Evolutionary conservation across 1,140 invertebrate genomes (phyloP).

Genomic region (Temnothorax nylanderi): DNA sequence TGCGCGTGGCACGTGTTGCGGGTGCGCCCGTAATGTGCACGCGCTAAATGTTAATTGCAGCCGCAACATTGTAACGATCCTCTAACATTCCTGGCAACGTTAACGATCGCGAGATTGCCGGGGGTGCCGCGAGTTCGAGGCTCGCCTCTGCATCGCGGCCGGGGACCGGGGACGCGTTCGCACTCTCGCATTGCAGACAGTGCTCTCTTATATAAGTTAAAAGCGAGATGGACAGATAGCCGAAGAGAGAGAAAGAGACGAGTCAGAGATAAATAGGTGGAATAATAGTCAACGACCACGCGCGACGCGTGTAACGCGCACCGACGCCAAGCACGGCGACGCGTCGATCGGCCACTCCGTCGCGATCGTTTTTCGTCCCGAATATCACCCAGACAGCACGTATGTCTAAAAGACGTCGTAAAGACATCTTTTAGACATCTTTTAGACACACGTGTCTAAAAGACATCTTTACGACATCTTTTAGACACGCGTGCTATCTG

Average conservation of each 20-base stretch:
- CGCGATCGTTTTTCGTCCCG: neutral
- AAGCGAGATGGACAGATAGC: slow-evolving; percentile 32
- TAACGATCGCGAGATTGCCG: slow-evolving; percentile 4
- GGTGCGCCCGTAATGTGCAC: neutral
- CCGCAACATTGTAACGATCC: neutral
- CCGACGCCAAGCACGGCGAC: slow-evolving; percentile 1
- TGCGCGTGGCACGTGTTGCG: slow-evolving; percentile 5
- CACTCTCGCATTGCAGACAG: slow-evolving; percentile 40
- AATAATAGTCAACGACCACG: slow-evolving; percentile 42
- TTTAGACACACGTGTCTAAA: too few species aligned
- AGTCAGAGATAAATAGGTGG: slow-evolving; percentile 27
- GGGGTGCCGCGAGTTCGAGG: slow-evolving; percentile 24
- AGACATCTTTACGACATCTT: too few species aligned
- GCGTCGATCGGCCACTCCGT: neutral
- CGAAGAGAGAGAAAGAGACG: neutral
- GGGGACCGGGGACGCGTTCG: slow-evolving; percentile 22
- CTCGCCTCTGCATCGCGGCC: slow-evolving; percentile 42
- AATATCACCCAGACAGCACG: neutral
- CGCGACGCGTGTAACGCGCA: neutral
- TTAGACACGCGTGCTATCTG: too few species aligned
- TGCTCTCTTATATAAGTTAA: slow-evolving; percentile 61
- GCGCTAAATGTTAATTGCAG: slow-evolving; percentile 8
- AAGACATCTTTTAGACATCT: too few species aligned
- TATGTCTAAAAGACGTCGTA: too few species aligned
- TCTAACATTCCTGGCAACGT: neutral